phyloP scores from a whole-genome alignment of 2,797 vertebrate species.

The Microctenopoma stevenorrisi region DNA sequence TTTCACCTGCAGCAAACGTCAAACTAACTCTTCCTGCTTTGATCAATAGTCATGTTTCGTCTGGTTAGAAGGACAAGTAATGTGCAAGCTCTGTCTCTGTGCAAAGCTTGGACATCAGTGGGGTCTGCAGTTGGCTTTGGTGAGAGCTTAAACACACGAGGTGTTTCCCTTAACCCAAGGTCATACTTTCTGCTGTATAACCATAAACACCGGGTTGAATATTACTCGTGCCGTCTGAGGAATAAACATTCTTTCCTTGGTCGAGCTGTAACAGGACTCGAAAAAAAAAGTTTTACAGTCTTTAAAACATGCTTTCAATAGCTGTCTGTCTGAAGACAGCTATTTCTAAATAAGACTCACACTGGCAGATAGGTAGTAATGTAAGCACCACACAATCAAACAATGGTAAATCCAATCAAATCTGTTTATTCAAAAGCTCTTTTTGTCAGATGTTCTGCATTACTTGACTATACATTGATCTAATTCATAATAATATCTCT shows the following conservation, averaged over 20 bases:
- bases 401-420: too few species aligned
- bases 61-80: slow-evolving; percentile 50
- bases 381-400: not conserved
- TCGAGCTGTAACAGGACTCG: slow-evolving; percentile 44
- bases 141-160: slow-evolving; percentile 63
- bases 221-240: slow-evolving; percentile 11
- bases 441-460: not conserved
- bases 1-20: slow-evolving; percentile 1
- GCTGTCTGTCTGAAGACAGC: not conserved
- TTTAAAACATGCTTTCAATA: too few species aligned
- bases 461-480: not conserved
- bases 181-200: slow-evolving; percentile 25
- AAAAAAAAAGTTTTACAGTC: slow-evolving; percentile 53
- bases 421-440: not conserved
- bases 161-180: slow-evolving; percentile 38
- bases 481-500: not conserved
- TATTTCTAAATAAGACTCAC: not conserved
- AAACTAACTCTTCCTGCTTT: slow-evolving; percentile 24
- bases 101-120: slow-evolving; percentile 74
- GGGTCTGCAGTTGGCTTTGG: slow-evolving; percentile 51
- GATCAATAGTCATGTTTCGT: slow-evolving; percentile 30
- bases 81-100: slow-evolving; percentile 43
- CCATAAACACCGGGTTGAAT: slow-evolving; percentile 27
- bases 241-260: slow-evolving; percentile 42
- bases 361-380: not conserved